These are phyloP conservation scores for Gephyroberyx darwinii DNA, from an alignment of 2,797 vertebrate species.

Conservation along the genomic window DNA sequence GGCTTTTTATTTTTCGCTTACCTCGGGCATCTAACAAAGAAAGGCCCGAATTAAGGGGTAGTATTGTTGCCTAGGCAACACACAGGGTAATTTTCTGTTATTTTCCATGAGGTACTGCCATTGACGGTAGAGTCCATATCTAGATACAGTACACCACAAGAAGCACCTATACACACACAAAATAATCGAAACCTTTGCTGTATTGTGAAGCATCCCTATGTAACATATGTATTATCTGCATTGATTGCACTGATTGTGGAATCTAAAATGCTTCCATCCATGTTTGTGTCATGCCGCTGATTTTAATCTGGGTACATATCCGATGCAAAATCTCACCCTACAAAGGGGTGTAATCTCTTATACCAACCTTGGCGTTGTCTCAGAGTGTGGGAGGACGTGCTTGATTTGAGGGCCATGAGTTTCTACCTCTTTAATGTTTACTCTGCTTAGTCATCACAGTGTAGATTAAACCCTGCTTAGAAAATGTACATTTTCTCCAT, in stretches of 20 bases:
- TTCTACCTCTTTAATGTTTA: constrained; percentile 58
- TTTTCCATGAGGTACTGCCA: constrained; percentile 68
- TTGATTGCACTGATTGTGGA: too few relatives aligned
- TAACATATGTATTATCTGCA: neutral
- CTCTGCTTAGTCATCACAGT: constrained; percentile 65
- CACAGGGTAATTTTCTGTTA: constrained; percentile 78
- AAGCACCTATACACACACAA: constrained; percentile 40
- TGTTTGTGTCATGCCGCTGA: neutral
- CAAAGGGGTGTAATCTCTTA: constrained; percentile 5
- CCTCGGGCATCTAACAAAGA: constrained; percentile 71
- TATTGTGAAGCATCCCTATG: neutral
- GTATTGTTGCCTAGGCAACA: constrained; percentile 84
- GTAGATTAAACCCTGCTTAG: constrained; percentile 61
- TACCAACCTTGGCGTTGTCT: constrained; percentile 29
- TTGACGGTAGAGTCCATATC: constrained; percentile 61
- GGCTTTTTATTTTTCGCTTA: constrained; percentile 50
- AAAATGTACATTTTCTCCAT: constrained; percentile 50
- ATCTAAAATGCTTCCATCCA: neutral
- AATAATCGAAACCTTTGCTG: constrained; percentile 7
- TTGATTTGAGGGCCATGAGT: constrained; percentile 41
- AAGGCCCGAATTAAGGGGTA: constrained; percentile 80
- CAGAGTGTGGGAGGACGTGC: constrained; percentile 30
- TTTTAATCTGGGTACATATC: constrained; percentile 13
- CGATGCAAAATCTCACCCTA: neutral
- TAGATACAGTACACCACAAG: constrained; percentile 31